Evolutionary conservation across 2,797 vertebrate species (phyloP).

Genomic region (Crenuchus spilurus): DNA sequence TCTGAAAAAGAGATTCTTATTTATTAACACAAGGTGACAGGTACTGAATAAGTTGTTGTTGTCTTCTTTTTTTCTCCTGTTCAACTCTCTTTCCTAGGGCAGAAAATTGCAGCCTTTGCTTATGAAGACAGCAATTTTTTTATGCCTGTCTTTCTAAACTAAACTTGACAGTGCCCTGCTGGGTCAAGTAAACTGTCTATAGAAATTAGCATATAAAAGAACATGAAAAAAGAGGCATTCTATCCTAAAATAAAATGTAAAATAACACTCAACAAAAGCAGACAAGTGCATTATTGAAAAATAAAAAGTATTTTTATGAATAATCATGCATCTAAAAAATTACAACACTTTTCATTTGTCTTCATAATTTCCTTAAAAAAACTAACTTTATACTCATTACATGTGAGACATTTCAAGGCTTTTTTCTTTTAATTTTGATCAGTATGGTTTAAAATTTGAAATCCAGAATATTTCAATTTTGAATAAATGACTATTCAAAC

Average conservation of each 20-base stretch:
- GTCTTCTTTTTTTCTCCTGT: slow-evolving; percentile 25
- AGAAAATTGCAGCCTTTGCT: slow-evolving; percentile 75
- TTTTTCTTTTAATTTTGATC: background rate
- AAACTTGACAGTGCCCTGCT: slow-evolving; percentile 69
- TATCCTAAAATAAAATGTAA: background rate
- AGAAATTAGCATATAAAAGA: slow-evolving; percentile 49
- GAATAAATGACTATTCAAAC: too few species aligned
- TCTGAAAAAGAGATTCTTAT: slow-evolving; percentile 93
- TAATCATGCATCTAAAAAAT: too few species aligned
- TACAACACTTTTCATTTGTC: too few species aligned
- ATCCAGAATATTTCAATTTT: too few species aligned
- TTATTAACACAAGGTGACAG: slow-evolving; percentile 97
- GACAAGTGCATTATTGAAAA: background rate
- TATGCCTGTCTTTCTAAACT: slow-evolving; percentile 73
- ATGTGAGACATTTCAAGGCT: too few species aligned
- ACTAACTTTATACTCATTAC: too few species aligned
- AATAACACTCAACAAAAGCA: background rate
- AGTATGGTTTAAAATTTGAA: too few species aligned
- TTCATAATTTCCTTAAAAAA: too few species aligned
- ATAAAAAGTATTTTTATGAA: background rate
- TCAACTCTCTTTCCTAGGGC: slow-evolving; percentile 7
- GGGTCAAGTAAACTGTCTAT: slow-evolving; percentile 44
- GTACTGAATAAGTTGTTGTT: slow-evolving; percentile 89
- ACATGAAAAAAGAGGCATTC: slow-evolving; percentile 11
- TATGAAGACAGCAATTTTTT: slow-evolving; percentile 79